A percentile compares a stretch with the other conserved stretches of the same genome.
These are phyloP conservation scores for Vidua macroura DNA, from an alignment of 2,113 vertebrate genomes.

Conservation along the genomic window DNA sequence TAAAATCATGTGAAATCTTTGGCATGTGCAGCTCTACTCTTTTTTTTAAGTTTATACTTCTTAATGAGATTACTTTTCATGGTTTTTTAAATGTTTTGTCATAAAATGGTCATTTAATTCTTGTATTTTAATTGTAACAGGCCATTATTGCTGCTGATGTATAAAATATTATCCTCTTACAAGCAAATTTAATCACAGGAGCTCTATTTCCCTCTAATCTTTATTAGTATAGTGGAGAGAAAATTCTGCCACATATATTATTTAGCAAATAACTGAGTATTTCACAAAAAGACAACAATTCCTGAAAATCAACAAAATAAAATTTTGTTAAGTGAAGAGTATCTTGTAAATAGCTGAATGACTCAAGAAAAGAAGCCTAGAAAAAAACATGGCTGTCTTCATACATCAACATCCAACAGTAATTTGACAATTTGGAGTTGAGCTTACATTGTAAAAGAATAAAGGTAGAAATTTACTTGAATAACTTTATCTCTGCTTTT, in stretches of 20 bases:
- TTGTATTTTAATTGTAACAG: slow-evolving; percentile 4
- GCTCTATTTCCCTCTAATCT: slow-evolving; percentile 10
- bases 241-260: neutral
- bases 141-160: neutral
- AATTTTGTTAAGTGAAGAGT: neutral
- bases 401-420: neutral
- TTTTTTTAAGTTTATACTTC: neutral
- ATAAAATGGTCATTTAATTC: slow-evolving; percentile 23
- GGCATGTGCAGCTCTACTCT: neutral
- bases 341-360: neutral
- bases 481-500: neutral
- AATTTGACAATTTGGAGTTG: neutral
- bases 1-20: neutral
- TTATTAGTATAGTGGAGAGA: neutral
- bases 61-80: neutral
- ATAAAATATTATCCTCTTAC: slow-evolving; percentile 31
- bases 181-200: slow-evolving; percentile 40
- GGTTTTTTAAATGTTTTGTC: neutral
- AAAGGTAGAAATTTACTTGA: neutral
- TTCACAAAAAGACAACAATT: neutral
- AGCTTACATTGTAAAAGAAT: neutral
- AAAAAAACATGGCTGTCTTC: neutral
- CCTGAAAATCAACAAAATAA: neutral
- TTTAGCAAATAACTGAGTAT: neutral
- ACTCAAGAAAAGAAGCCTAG: neutral